Base-by-base conservation (phyloP, 1,140 invertebrate genomes). In the Maconellicoccus hirsutus region DNA sequence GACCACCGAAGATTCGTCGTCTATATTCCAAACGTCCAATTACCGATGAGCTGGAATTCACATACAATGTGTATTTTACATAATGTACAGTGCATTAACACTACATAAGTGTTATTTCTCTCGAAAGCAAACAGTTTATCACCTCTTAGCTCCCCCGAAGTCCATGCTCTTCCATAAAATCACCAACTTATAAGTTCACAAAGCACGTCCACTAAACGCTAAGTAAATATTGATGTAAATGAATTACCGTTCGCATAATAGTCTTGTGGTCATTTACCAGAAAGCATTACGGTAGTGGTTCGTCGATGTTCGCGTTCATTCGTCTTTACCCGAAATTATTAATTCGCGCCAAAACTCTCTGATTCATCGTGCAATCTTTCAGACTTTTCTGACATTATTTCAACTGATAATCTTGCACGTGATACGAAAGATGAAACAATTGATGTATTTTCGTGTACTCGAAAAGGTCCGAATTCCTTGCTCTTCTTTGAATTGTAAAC, bases 141-240 rank as follows among this genome's bases (percentile, higher is more conserved):
- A 23, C 19, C 22, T n/a, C n/a, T n/a, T n/a, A n/a, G n/a, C 25
- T 66, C 22, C 61, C 61, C 16, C 59, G 7, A 6, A 19, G 7
- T 4, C 59, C 59, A 22, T 14, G 33, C 33, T 38, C 33, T 38
- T 38, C 21, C 59, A 66, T 23, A 66, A 26, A 66, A 23, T 23
- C 25, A 26, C 21, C 21, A 59, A 59, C 52, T 59, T 23, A 25
- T 66, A 19, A 25, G 61, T 26, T 66, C 61, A 26, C 61, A 66
- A 66, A 66, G 61, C 61, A 66, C 61, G 61, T 66, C 61, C 61
- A 66, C 61, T 66, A 66, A 66, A 66, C 61, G 61, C 61, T 66
- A 66, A 66, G 61, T 66, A 66, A 66, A 66, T 66, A 66, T 66
- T 66, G 61, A 66, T 66, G 61, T 66, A 66, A 66, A 66, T 66